Base-by-base conservation (phyloP, 1,140 invertebrate genomes). In the Matsumurasca onukii region DNA sequence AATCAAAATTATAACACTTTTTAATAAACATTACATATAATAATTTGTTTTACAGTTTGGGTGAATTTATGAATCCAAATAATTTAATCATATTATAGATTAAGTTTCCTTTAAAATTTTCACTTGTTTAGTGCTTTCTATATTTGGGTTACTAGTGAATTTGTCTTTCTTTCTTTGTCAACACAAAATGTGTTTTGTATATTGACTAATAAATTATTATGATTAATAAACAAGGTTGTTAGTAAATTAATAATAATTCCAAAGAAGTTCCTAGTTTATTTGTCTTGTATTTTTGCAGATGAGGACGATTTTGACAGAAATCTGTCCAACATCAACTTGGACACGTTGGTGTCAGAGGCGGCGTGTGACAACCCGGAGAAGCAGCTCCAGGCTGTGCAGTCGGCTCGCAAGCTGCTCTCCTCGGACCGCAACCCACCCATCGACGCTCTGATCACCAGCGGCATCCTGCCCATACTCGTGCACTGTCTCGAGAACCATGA, bases 371-470 rank as follows among this genome's bases (percentile, higher is more conserved):
- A 93, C 75, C 87, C 90, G 61, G 82, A 84, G 24, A 79, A 88
- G 74, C 92, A 95, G 80, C 84, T 95, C 72, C 81, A 84, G 72
- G 92, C 93, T 59, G 92, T 95, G 3, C 93, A 95, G 78, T 88
- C 92, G 31, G 93, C 92, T 62, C 84, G 98, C 69, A 99, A 98
- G 82, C 83, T 99, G 65, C 83, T 99, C 3, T 99, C 97, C 1
- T 96, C 94, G 49, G 97, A 99, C 81, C 89, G 94, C 73, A 99
- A 98, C 85, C 98, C 98, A 73, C 98, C 98, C n/a, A 99, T 99
- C 76, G 94, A 99, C 86, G 90, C 92, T 69, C 84, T 99, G 62
- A 98, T 99, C 73, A 82, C 88, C 27, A 92, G 92, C 80, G 94
- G 94, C 59, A 96, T 99, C 78, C 85, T 99, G 70, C 97, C 97